Base-by-base conservation (phyloP, 2,888 invertebrate genomes). In the Lamellibrachia columna region DNA sequence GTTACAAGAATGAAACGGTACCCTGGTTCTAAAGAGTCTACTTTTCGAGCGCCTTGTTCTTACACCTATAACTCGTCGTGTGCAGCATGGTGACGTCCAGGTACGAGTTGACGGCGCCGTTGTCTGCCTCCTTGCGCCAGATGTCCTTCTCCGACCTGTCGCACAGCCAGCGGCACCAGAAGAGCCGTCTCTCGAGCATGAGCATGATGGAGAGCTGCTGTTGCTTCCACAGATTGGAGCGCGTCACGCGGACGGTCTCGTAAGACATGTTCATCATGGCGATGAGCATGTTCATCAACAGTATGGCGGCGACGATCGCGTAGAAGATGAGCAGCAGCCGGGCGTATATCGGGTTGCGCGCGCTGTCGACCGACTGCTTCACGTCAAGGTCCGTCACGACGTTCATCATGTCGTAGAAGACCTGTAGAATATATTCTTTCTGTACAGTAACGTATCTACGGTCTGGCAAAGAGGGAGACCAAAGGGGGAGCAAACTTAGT, bases 211-310 rank as follows among this genome's bases (percentile, higher is more conserved):
- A 93, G 40, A 94, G 92, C 93, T 94, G 94, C 91, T 94, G 94
- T 93, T 94, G 94, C 28, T 92, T 93, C 94, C 94, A 94, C 15
- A 94, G 92, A 91, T 94, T 94, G 91, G 93, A 94, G 22, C 93
- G 58, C 9, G 94, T 93, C n/a, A 93, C 93, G 6, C 94, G 90
- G 40, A 94, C 92, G 11, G 94, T 93, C 93, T 94, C 94, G 92
- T 94, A 94, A 11, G 94, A 94, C 15, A 93, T 94, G 92, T 94
- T 94, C 94, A 94, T 94, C 94, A 94, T 94, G n/a, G 94, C 94
- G 55, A 94, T 94, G 58, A 94, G 92, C 94, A 94, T 94, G 90
- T 94, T 94, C 93, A 94, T 93, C 22, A 94, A 92, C 28, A 94
- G 93, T 75, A 94, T 94, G 90, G 94, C 94, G 28, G 94, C 94